Evolutionary conservation across 2,888 invertebrate genomes (phyloP), one percentile per base, ranked within the genome.

Genomic region (Phrixothrix hirtus): DNA sequence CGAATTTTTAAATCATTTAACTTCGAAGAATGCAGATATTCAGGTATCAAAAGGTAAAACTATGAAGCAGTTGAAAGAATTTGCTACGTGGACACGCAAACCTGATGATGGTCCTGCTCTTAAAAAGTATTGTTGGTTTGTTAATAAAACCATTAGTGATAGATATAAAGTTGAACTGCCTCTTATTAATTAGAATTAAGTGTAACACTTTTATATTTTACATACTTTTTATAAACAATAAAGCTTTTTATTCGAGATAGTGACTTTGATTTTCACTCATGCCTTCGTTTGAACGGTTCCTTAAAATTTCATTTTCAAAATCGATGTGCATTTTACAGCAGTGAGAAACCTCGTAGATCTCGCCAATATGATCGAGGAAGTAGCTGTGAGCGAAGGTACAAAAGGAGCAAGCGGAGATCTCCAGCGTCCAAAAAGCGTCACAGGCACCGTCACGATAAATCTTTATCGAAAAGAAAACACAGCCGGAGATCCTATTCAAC

Each of bases 331-430:
- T 35, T 58, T 78, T 78, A 57, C 76, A 83, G 83, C 69, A 83
- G 81, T 63, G 82, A 83, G 71, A 77, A 83, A 62, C 80, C 80
- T 48, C 77, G 83, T 65, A 77, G 83, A 59, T 81, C 81, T 11
- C 76, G 82, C 11, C 80, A 81, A 58, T 82, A 82, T 71, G 89
- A 83, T 80, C 84, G 83, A 77, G 90, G 86, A 75, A 89, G 83
- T 72, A 89, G 81, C 78, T 88, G 82, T 77, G 89, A 86, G 81
- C 77, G 90, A 69, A 86, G 92, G 62, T 92, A 90, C 76, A 92
- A 92, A 77, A 84, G 92, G 65, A 90, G 90, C 69, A 86, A 89
- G 75, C 86, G 90, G 63, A 84, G 91, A 74, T 89, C 91, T 62
- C 90, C 90, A 59, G 87, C 87, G 57, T 86, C 86, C 65, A 86